Evolutionary conservation across 1,140 invertebrate genomes (phyloP).

Genomic region (Drosophila equinoxialis): DNA sequence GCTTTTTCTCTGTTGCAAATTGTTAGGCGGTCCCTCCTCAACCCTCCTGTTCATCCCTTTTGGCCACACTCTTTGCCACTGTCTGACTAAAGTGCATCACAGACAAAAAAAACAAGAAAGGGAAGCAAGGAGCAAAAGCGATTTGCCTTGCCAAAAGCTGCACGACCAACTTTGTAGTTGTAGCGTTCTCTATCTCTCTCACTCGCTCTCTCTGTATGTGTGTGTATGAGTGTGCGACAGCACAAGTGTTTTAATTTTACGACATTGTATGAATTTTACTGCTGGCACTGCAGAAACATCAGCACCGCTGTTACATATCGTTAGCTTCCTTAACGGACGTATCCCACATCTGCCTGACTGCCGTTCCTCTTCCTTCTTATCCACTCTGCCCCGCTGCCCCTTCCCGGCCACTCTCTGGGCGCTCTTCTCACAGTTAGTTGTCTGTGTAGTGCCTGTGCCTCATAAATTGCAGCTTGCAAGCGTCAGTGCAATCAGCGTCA

Average conservation of each 20-base stretch:
- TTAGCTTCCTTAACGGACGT: constrained; percentile 80
- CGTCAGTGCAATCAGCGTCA: constrained; percentile 80
- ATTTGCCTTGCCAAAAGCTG: constrained; percentile 78
- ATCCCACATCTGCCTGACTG: constrained; percentile 62
- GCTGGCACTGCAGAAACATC: constrained; percentile 80
- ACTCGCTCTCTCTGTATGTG: constrained; percentile 2
- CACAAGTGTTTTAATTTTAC: constrained; percentile 83
- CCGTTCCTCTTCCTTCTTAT: background rate
- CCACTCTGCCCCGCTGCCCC: background rate
- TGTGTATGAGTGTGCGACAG: constrained; percentile 45
- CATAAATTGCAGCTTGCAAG: constrained; percentile 81
- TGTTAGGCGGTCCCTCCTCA: constrained; percentile 61
- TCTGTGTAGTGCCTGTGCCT: constrained; percentile 56
- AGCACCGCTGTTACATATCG: constrained; percentile 80
- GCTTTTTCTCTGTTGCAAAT: constrained; percentile 58
- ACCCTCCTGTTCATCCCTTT: constrained; percentile 25
- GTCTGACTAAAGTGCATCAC: constrained; percentile 55
- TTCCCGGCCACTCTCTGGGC: background rate
- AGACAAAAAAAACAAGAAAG: constrained; percentile 38
- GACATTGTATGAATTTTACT: constrained; percentile 83
- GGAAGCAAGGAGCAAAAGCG: constrained; percentile 57
- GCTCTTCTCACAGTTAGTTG: constrained; percentile 20
- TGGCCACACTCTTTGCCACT: background rate
- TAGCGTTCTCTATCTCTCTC: constrained; percentile 10
- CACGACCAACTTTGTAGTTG: constrained; percentile 74